Percentiles rank a stretch among this genome's conserved stretches.
phyloP scores from a whole-genome alignment of 2,888 invertebrate species.

The Cosmorhoe ocellata region DNA sequence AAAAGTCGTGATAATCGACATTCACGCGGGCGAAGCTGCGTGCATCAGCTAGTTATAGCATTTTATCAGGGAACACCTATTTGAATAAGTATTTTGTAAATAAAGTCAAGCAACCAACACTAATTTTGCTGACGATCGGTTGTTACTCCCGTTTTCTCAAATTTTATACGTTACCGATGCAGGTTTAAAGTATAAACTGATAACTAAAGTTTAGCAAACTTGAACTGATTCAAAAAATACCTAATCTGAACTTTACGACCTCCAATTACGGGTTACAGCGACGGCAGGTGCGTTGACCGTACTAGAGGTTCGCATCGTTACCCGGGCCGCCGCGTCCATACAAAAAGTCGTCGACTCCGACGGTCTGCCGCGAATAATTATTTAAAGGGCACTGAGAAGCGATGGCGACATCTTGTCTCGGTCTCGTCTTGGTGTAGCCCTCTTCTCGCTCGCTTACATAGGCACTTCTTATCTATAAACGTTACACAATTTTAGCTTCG shows the following conservation, averaged over 20 bases:
- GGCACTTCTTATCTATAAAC: conserved; percentile 30
- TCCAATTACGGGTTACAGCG: conserved; percentile 35
- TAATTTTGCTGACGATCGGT: conserved; percentile 28
- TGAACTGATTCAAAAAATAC: conserved; percentile 18
- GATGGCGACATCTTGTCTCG: conserved; percentile 70
- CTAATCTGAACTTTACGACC: conserved; percentile 41
- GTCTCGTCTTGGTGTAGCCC: conserved; percentile 54
- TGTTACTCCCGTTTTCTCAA: conserved; percentile 43
- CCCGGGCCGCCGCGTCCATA: conserved; percentile 44
- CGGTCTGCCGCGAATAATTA: conserved; percentile 62
- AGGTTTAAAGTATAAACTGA: conserved; percentile 33
- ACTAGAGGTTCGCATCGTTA: conserved; percentile 41
- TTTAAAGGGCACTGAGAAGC: conserved; percentile 56
- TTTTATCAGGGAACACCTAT: too few species aligned
- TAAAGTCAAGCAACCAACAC: too few species aligned
- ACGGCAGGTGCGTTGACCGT: conserved; percentile 35
- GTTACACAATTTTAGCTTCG: too few species aligned
- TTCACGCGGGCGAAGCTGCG: too few species aligned
- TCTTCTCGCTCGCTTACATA: conserved; percentile 28
- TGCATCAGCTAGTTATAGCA: too few species aligned
- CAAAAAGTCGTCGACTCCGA: conserved; percentile 63
- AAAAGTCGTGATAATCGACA: too few species aligned
- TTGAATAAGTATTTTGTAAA: too few species aligned
- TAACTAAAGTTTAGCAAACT: conserved; percentile 31
- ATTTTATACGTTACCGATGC: conserved; percentile 27